phyloP scores from a whole-genome alignment of 2,797 vertebrate species.

The Amazonetta brasiliensis region DNA sequence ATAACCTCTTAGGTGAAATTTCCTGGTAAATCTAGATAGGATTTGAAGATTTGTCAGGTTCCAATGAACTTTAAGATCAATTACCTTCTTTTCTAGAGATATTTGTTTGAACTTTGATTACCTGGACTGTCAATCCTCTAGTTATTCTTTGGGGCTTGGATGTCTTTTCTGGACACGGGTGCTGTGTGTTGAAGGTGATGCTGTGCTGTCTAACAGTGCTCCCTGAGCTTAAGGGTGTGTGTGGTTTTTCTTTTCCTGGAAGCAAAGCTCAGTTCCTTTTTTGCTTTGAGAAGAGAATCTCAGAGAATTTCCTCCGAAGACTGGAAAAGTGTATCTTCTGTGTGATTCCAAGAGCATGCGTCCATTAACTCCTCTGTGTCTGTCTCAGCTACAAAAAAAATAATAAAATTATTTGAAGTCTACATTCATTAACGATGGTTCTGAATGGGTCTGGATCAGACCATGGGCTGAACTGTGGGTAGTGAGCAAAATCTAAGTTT shows the following conservation, averaged over 20 bases:
- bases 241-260: neutral
- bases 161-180: neutral
- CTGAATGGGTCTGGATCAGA: neutral
- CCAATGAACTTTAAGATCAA: neutral
- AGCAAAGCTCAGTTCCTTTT: neutral
- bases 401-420: neutral
- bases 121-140: neutral
- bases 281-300: neutral
- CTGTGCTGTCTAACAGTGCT: neutral
- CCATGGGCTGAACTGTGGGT: neutral
- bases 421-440: neutral
- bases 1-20: conserved; percentile 14
- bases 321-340: neutral
- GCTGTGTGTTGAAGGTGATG: neutral
- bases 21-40: neutral
- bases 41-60: conserved; percentile 6
- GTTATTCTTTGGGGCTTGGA: neutral
- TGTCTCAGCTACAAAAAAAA: neutral
- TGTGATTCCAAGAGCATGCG: neutral
- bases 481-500: neutral
- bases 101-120: neutral
- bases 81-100: neutral
- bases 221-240: neutral
- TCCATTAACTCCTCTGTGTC: neutral
- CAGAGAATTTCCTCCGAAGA: neutral